phyloP scores from a whole-genome alignment of 2,797 vertebrate species.

The Danio jaintianensis region DNA sequence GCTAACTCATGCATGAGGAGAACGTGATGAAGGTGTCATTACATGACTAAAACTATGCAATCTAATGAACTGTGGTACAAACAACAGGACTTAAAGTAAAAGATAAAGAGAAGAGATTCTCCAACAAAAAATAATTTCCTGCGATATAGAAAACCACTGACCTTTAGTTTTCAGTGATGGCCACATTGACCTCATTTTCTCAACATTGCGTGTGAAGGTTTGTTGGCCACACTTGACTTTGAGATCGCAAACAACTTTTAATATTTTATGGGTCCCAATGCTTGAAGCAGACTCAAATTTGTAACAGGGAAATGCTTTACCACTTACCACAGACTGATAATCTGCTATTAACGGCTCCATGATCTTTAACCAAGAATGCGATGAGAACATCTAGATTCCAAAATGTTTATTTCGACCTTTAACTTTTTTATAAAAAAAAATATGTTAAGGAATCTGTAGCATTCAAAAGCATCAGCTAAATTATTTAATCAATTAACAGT shows the following conservation, averaged over 20 bases:
- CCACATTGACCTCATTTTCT: conserved; percentile 73
- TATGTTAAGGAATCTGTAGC: neutral
- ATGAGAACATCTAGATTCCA: conserved; percentile 39
- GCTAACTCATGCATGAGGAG: neutral
- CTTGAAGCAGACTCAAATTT: conserved; percentile 79
- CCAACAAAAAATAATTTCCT: conserved; percentile 16
- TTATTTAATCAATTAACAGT: neutral
- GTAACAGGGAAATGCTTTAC: conserved; percentile 85
- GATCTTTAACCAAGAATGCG: conserved; percentile 75
- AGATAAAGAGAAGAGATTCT: neutral
- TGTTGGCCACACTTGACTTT: conserved; percentile 75
- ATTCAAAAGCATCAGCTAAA: neutral
- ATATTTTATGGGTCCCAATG: conserved; percentile 86
- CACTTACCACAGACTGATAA: conserved; percentile 63
- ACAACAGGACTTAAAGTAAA: neutral
- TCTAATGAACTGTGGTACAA: conserved; percentile 2
- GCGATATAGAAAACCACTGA: conserved; percentile 50
- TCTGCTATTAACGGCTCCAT: conserved; percentile 69
- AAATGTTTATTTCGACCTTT: neutral
- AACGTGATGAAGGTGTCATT: conserved; percentile 1
- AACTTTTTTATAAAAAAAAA: neutral
- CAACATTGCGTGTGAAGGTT: conserved; percentile 80
- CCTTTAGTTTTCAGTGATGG: conserved; percentile 58
- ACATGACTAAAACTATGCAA: neutral
- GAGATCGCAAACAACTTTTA: conserved; percentile 84